Evolutionary conservation across 1,140 invertebrate species (phyloP).

Genomic region (Ips nitidus): DNA sequence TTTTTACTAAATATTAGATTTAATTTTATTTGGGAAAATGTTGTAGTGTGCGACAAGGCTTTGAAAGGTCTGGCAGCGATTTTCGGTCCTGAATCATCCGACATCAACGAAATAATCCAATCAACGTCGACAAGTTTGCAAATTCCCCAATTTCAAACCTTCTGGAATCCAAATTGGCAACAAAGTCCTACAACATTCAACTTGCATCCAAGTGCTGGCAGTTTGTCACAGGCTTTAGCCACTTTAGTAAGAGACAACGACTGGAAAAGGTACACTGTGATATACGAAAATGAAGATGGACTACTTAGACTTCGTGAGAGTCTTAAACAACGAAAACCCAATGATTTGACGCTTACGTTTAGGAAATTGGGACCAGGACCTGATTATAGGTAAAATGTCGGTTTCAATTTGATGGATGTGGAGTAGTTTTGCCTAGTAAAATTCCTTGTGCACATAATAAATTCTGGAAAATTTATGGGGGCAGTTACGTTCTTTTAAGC

Average conservation of each 20-base stretch:
- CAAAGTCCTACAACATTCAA: conserved; percentile 57
- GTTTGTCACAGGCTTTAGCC: conserved; percentile 69
- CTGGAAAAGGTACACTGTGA: conserved; percentile 78
- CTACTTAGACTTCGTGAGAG: conserved; percentile 82
- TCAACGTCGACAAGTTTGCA: conserved; percentile 71
- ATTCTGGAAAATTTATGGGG: not conserved
- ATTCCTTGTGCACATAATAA: not conserved
- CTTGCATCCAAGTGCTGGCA: conserved; percentile 71
- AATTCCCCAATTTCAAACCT: conserved; percentile 71
- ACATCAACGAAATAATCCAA: conserved; percentile 65
- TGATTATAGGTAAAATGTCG: conserved; percentile 59
- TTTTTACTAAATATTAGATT: not conserved
- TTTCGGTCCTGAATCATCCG: conserved; percentile 72
- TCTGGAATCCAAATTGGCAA: conserved; percentile 61
- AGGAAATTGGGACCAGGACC: conserved; percentile 61
- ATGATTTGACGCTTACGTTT: conserved; percentile 59
- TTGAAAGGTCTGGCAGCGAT: conserved; percentile 72
- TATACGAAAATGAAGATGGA: conserved; percentile 80
- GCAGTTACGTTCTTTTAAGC: not conserved
- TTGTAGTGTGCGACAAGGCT: conserved; percentile 60
- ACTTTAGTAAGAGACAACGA: conserved; percentile 72
- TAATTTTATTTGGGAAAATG: not conserved
- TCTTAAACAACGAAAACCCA: conserved; percentile 64
- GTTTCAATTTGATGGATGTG: not conserved
- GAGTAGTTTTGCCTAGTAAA: too few species aligned